Evolutionary conservation across 2,113 vertebrate species (phyloP), one percentile per base, ranked within the genome.

Genomic region (Callocephalon fimbriatum): DNA sequence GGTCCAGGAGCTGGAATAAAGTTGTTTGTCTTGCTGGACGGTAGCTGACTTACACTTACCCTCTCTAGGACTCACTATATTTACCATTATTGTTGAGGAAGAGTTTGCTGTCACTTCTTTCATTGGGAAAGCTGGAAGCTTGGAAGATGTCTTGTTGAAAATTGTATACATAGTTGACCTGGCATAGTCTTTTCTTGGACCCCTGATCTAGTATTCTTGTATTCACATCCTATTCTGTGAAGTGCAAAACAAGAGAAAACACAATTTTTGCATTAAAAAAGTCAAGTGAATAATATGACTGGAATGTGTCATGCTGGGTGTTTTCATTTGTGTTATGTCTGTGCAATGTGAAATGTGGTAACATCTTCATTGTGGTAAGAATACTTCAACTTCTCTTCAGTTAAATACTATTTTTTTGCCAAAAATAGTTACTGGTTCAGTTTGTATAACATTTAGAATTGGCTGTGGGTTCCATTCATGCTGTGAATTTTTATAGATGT

Each of bases 141-240:
- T 96, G 96, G 90, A 96, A 97, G 97, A 95, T 94, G 97, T 95
- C 94, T 92, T 96, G 81, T 94, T 97, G 97, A 97, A 95, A 97
- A 93, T 88, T 97, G 93, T 95, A 98, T 95, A 98, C 96, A 87
- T 82, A 77, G 90, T 95, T 97, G 93, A 97, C 62, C 88, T 96
- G 95, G 97, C 97, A 88, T 97, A 97, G 85, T 96, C 96, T 97
- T 92, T 98, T 97, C 96, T 97, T 97, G 97, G 95, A 97, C 96
- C 97, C 97, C 95, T 97, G 88, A 97, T 98, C 89, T 97, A 97
- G 97, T 98, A 98, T 98, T 97, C 96, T 98, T 98, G 98, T 99
- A 98, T 99, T 98, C 98, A 98, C 97, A 98, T 98, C 97, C 95
- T 98, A 98, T 98, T 98, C 95, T 97, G 98, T 98, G 97, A 98